A percentile compares a stretch with the other conserved stretches of the same genome.
phyloP scores from a whole-genome alignment of 2,888 invertebrate species.

The Ceraclea dissimilis region DNA sequence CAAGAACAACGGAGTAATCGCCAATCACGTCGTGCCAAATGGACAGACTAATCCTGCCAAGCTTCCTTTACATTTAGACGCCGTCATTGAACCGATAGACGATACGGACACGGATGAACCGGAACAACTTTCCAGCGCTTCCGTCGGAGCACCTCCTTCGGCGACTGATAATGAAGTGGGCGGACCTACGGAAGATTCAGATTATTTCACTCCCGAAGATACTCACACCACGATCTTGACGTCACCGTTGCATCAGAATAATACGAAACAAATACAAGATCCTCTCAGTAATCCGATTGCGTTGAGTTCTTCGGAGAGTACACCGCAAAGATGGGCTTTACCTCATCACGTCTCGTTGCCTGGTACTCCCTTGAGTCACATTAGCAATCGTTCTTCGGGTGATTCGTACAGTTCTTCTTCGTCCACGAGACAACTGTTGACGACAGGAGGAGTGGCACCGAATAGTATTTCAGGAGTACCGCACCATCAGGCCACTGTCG shows the following conservation, averaged over 20 bases:
- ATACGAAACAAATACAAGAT: constrained; percentile 31
- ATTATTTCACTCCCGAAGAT: constrained; percentile 74
- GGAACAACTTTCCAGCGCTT: constrained; percentile 32
- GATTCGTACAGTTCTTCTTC: constrained; percentile 77
- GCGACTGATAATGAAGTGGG: constrained; percentile 43
- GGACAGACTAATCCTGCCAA: constrained; percentile 15
- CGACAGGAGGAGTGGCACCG: constrained; percentile 34
- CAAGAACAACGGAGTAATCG: constrained; percentile 14
- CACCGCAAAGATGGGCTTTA: constrained; percentile 45
- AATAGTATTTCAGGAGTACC: constrained; percentile 29
- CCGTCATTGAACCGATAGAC: constrained; percentile 53
- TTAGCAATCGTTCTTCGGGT: constrained; percentile 65
- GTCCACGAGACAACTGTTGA: constrained; percentile 67
- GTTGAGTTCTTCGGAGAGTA: constrained; percentile 34
- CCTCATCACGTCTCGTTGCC: constrained; percentile 53
- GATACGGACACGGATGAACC: constrained; percentile 53
- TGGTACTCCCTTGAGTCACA: constrained; percentile 57
- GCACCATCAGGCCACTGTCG: constrained; percentile 15
- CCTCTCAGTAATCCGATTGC: constrained; percentile 21
- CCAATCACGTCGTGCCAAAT: constrained; percentile 10
- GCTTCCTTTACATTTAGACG: constrained; percentile 39
- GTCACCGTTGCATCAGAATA: constrained; percentile 45
- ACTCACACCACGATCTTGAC: constrained; percentile 60
- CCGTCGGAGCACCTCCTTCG: constrained; percentile 41
- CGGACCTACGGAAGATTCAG: constrained; percentile 60